phyloP scores from a whole-genome alignment of 2,113 vertebrate genomes.

The Camarhynchus parvulus region DNA sequence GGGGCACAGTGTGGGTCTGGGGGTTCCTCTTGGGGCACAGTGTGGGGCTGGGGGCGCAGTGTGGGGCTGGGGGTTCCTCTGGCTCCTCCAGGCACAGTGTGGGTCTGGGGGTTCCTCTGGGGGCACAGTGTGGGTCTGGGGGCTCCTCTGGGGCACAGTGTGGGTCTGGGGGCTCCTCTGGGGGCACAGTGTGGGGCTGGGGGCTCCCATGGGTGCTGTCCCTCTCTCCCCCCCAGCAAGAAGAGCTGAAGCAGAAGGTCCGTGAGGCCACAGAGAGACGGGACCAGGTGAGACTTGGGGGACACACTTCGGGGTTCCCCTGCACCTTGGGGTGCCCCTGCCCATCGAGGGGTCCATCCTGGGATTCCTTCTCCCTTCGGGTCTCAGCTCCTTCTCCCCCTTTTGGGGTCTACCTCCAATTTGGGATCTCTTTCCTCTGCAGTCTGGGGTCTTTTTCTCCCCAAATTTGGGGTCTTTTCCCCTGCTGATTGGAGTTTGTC shows the following conservation, averaged over 20 bases:
- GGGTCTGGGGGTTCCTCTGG: too few relatives aligned
- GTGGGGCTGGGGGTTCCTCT: too few relatives aligned
- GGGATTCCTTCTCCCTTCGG: not conserved
- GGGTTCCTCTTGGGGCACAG: too few relatives aligned
- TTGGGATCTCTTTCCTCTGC: not conserved
- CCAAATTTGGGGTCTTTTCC: not conserved
- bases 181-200: not conserved
- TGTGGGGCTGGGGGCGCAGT: too few relatives aligned
- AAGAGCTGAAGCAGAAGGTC: not conserved
- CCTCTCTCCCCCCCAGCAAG: not conserved
- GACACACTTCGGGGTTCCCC: too few relatives aligned
- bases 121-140: not conserved
- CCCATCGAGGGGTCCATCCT: not conserved
- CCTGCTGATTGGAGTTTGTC: too few relatives aligned
- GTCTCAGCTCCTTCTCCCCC: not conserved
- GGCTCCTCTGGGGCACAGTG: too few relatives aligned
- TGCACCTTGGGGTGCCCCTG: not conserved
- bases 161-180: too few relatives aligned
- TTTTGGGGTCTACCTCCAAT: not conserved
- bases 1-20: too few relatives aligned
- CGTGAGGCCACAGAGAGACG: not conserved
- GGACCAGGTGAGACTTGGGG: not conserved
- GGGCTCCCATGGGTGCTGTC: not conserved
- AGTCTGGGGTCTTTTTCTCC: not conserved
- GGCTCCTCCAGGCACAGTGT: too few relatives aligned